Percentiles rank a stretch among this genome's conserved stretches.
These are phyloP conservation scores for Pogonus chalceus DNA, from an alignment of 1,140 invertebrate species.

Conservation along the genomic window DNA sequence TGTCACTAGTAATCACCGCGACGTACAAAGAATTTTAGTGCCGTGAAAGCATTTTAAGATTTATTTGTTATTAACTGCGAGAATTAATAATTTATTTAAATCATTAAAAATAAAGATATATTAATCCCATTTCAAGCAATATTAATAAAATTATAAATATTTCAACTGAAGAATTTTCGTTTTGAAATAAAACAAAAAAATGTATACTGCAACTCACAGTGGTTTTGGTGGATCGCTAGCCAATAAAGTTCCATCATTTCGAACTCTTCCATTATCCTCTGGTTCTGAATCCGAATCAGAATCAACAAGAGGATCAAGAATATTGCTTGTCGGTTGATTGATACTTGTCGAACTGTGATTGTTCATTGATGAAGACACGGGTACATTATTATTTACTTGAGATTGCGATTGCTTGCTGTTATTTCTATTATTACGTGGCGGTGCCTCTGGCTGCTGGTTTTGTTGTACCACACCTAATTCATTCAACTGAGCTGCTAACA, in stretches of 20 bases:
- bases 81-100: no score
- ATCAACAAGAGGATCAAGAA: conserved; percentile 48
- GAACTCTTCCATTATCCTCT: conserved; percentile 52
- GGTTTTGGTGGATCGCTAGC: conserved; percentile 94
- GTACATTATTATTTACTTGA: conserved; percentile 30
- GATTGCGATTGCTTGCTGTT: conserved; percentile 28
- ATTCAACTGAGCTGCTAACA: conserved; percentile 84
- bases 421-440: conserved; percentile 41
- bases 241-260: conserved; percentile 86
- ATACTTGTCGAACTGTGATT: conserved; percentile 19
- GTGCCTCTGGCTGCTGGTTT: conserved; percentile 44
- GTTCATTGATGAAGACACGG: conserved; percentile 21
- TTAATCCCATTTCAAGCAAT: no score
- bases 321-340: conserved; percentile 24
- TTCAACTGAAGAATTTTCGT: no score
- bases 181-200: no score
- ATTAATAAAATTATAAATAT: no score
- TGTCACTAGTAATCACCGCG: no score
- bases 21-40: no score
- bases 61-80: no score
- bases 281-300: conserved; percentile 56
- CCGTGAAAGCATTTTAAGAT: no score
- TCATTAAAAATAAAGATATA: no score
- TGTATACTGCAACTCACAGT: no score
- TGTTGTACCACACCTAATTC: conserved; percentile 68